Evolutionary conservation across 1,140 invertebrate genomes (phyloP), one percentile per base, ranked within the genome.

Genomic region (Ladona fulva): DNA sequence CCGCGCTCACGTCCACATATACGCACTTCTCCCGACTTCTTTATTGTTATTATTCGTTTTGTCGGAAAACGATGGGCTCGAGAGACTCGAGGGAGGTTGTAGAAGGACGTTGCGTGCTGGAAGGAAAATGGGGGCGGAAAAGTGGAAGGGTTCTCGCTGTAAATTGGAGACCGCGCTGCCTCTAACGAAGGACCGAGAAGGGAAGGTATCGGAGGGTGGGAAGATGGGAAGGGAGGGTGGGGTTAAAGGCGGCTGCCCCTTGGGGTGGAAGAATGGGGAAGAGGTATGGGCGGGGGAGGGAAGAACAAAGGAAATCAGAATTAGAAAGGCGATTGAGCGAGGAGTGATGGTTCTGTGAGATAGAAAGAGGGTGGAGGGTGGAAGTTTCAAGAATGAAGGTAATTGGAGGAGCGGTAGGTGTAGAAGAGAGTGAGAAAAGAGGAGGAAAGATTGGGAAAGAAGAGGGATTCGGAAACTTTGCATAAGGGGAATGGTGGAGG

Each of bases 311-410:
- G 52, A 22, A 66, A 66, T 66, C 16, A 66, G 52, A 66, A 66
- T 66, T 66, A 66, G 52, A 66, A 66, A 66, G 52, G 52, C 52
- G 52, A 66, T 66, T 66, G 52, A 66, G 52, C 52, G 52, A 66
- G 12, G 14, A 66, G 52, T 66, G 52, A 66, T 66, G 52, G 52
- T 12, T 66, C n/a, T 22, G 52, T 16, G 52, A 66, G 52, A 66
- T 66, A 66, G 52, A 22, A 22, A 66, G n/a, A 22, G 52, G 52
- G 44, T 52, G 44, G 44, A 19, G 52, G 52, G 52, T 66, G 52
- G 52, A 66, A 16, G 52, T 37, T 37, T 37, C 29, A 37, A 37
- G 29, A 37, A 37, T 37, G 29, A 8, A 37, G 29, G 29, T 37
- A 37, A 37, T 37, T 37, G 29, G 29, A 37, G 29, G 29, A 37